Evolutionary conservation across 2,888 invertebrate genomes (phyloP).

Genomic region (Platycnemis pennipes): DNA sequence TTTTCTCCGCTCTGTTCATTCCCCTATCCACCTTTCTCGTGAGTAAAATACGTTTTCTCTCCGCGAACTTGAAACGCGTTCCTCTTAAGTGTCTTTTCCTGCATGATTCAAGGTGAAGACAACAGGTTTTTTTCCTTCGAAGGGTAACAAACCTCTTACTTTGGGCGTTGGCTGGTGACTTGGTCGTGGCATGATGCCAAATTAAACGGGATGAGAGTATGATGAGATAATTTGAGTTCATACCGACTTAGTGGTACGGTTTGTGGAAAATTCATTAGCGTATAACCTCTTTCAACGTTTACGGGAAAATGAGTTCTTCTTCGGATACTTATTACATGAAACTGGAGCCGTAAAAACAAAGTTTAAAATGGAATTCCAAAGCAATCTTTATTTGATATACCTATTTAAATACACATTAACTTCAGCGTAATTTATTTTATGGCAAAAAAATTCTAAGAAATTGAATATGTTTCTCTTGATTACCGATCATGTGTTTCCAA

Average conservation of each 20-base stretch:
- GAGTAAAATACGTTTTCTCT: not conserved
- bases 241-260: not conserved
- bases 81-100: slow-evolving; percentile 36
- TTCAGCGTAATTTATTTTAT: no score
- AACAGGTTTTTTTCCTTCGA: slow-evolving; percentile 50
- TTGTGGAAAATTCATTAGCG: not conserved
- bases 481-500: no score
- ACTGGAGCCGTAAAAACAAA: no score
- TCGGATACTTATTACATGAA: not conserved
- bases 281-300: not conserved
- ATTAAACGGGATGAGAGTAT: slow-evolving; percentile 46
- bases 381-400: no score
- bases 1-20: not conserved
- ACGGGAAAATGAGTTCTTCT: not conserved
- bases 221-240: slow-evolving; percentile 52
- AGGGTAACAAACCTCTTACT: slow-evolving; percentile 58
- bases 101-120: slow-evolving; percentile 59
- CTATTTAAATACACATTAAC: no score
- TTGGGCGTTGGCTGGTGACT: slow-evolving; percentile 45
- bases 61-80: not conserved
- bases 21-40: not conserved
- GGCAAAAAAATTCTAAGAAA: no score
- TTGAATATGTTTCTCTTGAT: no score
- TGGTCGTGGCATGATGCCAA: slow-evolving; percentile 42
- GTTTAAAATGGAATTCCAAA: no score